phyloP scores from a whole-genome alignment of 2,888 invertebrate species.

The Yponomeuta malinellus region DNA sequence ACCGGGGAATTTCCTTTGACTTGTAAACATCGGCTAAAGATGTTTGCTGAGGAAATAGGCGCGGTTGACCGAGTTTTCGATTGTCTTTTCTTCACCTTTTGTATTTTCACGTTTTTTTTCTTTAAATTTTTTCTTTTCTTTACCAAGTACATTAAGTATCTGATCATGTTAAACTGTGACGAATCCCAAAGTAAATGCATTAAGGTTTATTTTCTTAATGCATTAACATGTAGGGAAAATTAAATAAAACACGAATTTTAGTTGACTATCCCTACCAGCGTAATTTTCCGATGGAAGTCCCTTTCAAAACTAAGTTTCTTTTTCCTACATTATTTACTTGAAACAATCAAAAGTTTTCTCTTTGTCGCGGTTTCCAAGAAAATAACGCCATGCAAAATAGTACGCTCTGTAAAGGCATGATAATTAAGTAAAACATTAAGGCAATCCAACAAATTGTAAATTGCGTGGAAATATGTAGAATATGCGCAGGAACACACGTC shows the following conservation, averaged over 20 bases:
- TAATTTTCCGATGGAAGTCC: too few species aligned
- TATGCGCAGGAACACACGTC: background rate
- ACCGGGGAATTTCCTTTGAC: conserved; percentile 44
- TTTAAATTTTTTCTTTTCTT: background rate
- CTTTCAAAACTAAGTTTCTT: background rate
- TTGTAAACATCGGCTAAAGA: conserved; percentile 64
- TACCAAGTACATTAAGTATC: background rate
- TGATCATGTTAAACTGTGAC: background rate
- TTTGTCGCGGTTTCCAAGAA: background rate
- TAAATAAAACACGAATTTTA: too few species aligned
- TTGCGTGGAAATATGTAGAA: background rate
- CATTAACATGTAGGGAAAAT: too few species aligned
- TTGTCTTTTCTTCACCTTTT: conserved; percentile 42
- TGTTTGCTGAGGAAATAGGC: conserved; percentile 47
- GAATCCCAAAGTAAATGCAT: too few species aligned
- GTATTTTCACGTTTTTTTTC: conserved; percentile 27
- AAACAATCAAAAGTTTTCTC: background rate
- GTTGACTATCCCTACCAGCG: too few species aligned
- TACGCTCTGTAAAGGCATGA: conserved; percentile 9
- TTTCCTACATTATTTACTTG: background rate
- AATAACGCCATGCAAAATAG: background rate
- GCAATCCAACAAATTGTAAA: background rate
- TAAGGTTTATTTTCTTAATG: too few species aligned
- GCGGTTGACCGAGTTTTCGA: conserved; percentile 47
- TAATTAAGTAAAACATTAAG: background rate